A percentile compares a stretch with the other conserved stretches of the same genome.
phyloP scores from a whole-genome alignment of 2,113 vertebrate species.

The Phyllostomus hastatus region DNA sequence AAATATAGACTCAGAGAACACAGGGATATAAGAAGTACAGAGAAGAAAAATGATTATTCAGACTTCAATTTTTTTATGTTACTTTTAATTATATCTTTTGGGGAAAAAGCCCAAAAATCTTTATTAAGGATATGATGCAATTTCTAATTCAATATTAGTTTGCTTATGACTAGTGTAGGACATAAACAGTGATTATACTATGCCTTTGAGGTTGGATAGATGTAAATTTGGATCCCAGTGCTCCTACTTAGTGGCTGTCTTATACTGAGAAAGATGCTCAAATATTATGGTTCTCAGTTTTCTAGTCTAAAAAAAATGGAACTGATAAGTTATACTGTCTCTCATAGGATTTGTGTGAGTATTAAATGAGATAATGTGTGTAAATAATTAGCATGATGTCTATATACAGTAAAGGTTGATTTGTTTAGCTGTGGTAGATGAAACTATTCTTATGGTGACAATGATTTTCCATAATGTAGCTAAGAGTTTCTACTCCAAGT shows the following conservation, averaged over 20 bases:
- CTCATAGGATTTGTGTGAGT: neutral
- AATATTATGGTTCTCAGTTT: neutral
- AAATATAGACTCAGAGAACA: constrained; percentile 28
- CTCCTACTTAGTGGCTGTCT: neutral
- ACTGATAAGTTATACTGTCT: neutral
- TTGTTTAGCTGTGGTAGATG: neutral
- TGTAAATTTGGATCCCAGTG: neutral
- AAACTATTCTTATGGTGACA: neutral
- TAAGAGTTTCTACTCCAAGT: neutral
- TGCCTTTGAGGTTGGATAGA: neutral
- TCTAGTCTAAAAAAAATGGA: neutral
- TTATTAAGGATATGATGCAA: neutral
- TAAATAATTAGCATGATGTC: neutral
- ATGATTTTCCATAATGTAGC: neutral
- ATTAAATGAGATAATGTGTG: neutral
- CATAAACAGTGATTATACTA: neutral
- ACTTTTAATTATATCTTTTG: neutral
- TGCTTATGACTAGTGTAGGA: neutral
- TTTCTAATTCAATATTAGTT: neutral
- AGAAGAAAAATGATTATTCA: constrained; percentile 63
- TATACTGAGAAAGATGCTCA: neutral
- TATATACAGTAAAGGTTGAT: neutral
- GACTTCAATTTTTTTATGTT: neutral
- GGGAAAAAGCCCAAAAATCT: neutral
- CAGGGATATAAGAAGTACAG: constrained; percentile 1